Base-by-base conservation (phyloP, 1,140 invertebrate genomes). In the Leucophenga varia region DNA sequence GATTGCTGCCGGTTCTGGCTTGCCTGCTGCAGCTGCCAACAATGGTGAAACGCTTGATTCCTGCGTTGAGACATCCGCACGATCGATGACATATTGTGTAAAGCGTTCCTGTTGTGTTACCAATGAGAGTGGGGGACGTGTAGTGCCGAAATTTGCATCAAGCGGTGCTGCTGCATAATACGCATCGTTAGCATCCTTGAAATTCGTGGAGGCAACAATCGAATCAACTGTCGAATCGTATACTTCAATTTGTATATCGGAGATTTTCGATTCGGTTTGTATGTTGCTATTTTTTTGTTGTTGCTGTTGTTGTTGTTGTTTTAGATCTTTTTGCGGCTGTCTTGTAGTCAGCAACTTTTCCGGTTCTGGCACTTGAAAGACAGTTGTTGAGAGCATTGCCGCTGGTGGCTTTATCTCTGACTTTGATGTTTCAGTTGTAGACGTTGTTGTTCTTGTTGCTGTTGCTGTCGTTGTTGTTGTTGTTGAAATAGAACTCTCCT, bases 241-340 rank as follows among this genome's bases (percentile, higher is more conserved):
- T 1, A 73, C 70, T n/a, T 73, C 70, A 7, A 73, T 72, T 43
- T 73, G 70, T 16, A 73, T 73, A 19, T 73, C 70, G 1, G 69
- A 72, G 19, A 73, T 73, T 43, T 70, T 72, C 9, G 70, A 73
- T 14, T 73, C 70, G 6, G 54, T 69, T 18, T 61, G 67, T 2
- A 49, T 49, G 16, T 52, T 43, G 12, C 3, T 19, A 16, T 25
- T 34, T 19, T 19, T 7, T 46, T 47, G 45, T 14, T 34, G 40
- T 31, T 35, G 21, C 18, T 37, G 32, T 7, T 38, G 41, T 19
- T 32, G 9, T 25, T 55, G 40, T 2, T 10, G 34, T 16, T 2
- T 31, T 30, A 28, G 34, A 43, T 40, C 44, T 9, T 42, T 55
- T 1, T 47, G 28, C 10, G 40, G 45, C 14, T 43, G 42, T n/a